These are phyloP conservation scores for Diorhabda carinulata DNA, from an alignment of 1,140 invertebrate genomes.

Conservation along the genomic window DNA sequence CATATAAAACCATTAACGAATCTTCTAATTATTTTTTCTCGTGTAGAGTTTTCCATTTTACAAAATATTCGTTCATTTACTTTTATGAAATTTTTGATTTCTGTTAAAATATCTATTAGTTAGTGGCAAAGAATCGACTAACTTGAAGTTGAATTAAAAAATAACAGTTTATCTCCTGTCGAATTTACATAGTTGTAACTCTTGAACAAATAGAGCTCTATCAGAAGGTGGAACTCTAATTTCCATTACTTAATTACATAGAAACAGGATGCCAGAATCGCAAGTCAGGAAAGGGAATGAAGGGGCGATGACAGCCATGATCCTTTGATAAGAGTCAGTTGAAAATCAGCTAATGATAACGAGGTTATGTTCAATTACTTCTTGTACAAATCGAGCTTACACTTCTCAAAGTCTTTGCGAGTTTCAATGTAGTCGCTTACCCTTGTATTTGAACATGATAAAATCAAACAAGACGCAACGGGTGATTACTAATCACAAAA, in stretches of 20 bases:
- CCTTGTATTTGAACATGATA: not conserved
- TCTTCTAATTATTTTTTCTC: too few species aligned
- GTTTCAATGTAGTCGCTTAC: not conserved
- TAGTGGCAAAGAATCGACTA: too few species aligned
- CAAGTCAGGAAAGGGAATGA: slow-evolving; percentile 28
- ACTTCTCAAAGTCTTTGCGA: slow-evolving; percentile 20
- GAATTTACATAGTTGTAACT: slow-evolving; percentile 23
- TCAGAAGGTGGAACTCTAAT: slow-evolving; percentile 45
- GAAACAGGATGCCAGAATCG: slow-evolving; percentile 32
- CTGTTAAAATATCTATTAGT: too few species aligned
- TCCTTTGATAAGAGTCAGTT: slow-evolving; percentile 35
- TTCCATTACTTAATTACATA: slow-evolving; percentile 47
- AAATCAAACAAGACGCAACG: not conserved
- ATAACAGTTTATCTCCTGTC: too few species aligned
- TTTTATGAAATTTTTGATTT: too few species aligned
- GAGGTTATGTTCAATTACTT: slow-evolving; percentile 46
- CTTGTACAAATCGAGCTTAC: slow-evolving; percentile 39
- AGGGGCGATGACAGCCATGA: slow-evolving; percentile 27
- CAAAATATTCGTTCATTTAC: too few species aligned
- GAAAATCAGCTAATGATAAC: slow-evolving; percentile 44
- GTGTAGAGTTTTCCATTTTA: too few species aligned
- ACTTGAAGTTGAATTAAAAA: too few species aligned
- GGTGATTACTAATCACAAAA: too few species aligned
- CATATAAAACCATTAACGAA: too few species aligned
- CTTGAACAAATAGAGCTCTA: slow-evolving; percentile 42